These are phyloP conservation scores for Echinometra lucunter DNA, from an alignment of 53 echinoderm and acorn worm species.

Conservation along the genomic window DNA sequence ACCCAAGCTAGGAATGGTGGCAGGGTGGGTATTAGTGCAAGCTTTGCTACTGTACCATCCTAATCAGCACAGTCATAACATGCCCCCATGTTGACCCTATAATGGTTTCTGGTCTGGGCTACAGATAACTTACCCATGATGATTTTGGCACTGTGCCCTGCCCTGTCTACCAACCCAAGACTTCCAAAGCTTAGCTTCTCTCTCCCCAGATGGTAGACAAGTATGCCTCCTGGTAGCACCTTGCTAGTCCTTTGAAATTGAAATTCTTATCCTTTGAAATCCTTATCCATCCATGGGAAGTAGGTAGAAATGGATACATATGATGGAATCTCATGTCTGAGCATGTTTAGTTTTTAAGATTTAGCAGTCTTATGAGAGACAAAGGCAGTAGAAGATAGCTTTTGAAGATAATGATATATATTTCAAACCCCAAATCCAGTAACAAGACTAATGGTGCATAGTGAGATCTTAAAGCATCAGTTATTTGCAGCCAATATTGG, in stretches of 20 bases:
- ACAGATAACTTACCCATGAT: constrained; percentile 24
- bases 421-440: background rate
- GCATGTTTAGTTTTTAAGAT: too few species aligned
- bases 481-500: background rate
- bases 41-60: constrained; percentile 29
- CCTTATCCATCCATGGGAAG: background rate
- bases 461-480: background rate
- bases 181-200: background rate
- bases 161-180: constrained; percentile 29
- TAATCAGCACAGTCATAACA: constrained; percentile 69
- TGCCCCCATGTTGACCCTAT: constrained; percentile 65
- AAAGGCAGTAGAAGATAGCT: too few species aligned
- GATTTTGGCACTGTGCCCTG: constrained; percentile 60
- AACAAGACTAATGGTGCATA: background rate
- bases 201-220: constrained; percentile 19
- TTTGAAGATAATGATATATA: too few species aligned
- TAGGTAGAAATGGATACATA: background rate
- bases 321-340: background rate
- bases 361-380: too few species aligned
- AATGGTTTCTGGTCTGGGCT: constrained; percentile 55
- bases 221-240: background rate
- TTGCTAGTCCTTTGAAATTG: constrained; percentile 1
- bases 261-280: constrained; percentile 21
- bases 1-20: background rate
- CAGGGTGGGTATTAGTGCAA: background rate